A percentile compares a stretch with the other conserved stretches of the same genome.
phyloP scores from a whole-genome alignment of 2,888 invertebrate genomes.

The Oegoconia quadripuncta region DNA sequence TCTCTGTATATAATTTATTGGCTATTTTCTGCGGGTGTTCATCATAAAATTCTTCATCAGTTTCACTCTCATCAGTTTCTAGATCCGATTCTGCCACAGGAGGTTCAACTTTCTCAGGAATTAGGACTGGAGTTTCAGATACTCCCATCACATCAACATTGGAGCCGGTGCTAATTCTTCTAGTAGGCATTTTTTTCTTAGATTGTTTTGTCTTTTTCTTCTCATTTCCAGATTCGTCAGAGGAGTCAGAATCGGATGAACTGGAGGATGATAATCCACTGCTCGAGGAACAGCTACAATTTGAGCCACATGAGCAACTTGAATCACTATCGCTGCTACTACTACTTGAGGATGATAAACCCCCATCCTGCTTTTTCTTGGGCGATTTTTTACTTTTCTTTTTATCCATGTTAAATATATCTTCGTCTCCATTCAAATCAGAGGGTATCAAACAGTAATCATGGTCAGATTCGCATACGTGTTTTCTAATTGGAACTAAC shows the following conservation, averaged over 20 bases:
- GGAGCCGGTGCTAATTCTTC: slow-evolving; percentile 69
- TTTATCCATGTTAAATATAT: slow-evolving; percentile 54
- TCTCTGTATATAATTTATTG: slow-evolving; percentile 85
- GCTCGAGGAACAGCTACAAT: slow-evolving; percentile 89
- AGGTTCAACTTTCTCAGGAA: slow-evolving; percentile 76
- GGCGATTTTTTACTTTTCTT: slow-evolving; percentile 73
- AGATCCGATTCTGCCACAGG: slow-evolving; percentile 89
- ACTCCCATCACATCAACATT: slow-evolving; percentile 75
- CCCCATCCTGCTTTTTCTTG: slow-evolving; percentile 48
- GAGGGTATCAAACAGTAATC: slow-evolving; percentile 84
- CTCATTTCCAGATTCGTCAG: slow-evolving; percentile 58
- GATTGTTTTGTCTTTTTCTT: slow-evolving; percentile 65
- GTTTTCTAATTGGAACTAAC: slow-evolving; percentile 69
- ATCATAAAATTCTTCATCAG: slow-evolving; percentile 94
- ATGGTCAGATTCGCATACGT: slow-evolving; percentile 84
- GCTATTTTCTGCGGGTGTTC: slow-evolving; percentile 88
- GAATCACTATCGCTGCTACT: slow-evolving; percentile 87
- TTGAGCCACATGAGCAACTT: slow-evolving; percentile 90
- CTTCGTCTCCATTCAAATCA: slow-evolving; percentile 67
- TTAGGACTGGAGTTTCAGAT: slow-evolving; percentile 66
- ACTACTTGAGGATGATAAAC: slow-evolving; percentile 84
- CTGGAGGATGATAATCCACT: slow-evolving; percentile 84
- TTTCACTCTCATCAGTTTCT: slow-evolving; percentile 90
- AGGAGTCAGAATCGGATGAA: slow-evolving; percentile 71
- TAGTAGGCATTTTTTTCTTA: slow-evolving; percentile 53